Evolutionary conservation across 2,888 invertebrate genomes (phyloP), one percentile per base, ranked within the genome.

Genomic region (Eupithecia vulgata): DNA sequence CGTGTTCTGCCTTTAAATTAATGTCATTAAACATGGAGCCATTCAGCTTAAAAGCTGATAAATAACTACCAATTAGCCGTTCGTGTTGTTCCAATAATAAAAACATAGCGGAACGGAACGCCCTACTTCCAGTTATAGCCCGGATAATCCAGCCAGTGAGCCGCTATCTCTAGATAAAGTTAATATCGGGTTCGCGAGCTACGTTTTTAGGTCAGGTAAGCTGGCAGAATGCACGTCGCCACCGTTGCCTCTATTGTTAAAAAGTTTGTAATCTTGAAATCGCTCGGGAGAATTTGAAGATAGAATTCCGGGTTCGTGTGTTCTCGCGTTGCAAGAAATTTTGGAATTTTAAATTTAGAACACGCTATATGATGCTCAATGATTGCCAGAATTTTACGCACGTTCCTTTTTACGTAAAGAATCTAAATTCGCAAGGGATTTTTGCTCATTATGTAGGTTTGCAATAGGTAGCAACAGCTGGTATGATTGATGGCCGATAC

Each of bases 81-180:
- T 40, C 40, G 17, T 65, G 69, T 25, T 72, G 72, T 76, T 57
- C 73, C 66, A 74, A 71, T 72, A 67, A 72, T 73, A 71, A 74
- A 64, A 61, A 74, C 65, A 74, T 42, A 75, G 69, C 65, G 48
- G 67, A 45, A 69, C 71, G 70, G 25, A 68, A 5, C 69, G 76
- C 35, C 61, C 76, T 72, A 73, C 48, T 71, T 72, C 71, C 76
- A 76, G 72, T 67, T 76, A 74, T 74, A 76, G 76, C 64, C 21
- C 69, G 67, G 73, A 65, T 73, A 62, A 73, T 66, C 48, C 70
- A 67, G 57, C 64, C 75, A 72, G 69, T 69, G 71, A 71, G 21
- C 64, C 62, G 67, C 67, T 70, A 68, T 69, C 72, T 72, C 72
- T 67, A 69, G 71, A 74, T 75, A 75, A 65, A 66, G 67, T 64